Conservation (phyloP, 1,140 invertebrate species). For the Chironomus striatipennis region DNA sequence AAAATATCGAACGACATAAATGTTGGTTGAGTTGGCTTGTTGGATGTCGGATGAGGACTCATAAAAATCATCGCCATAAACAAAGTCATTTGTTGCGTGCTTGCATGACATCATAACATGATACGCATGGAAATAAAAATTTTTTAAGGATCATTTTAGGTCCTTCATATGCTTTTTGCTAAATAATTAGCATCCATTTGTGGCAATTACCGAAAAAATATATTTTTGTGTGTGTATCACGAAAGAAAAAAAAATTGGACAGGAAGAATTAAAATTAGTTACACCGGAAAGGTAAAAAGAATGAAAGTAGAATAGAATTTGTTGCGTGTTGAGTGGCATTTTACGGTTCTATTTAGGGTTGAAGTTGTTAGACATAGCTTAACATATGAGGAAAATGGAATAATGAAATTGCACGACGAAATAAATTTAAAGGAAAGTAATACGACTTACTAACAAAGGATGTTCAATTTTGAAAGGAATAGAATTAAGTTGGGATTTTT, state of each 20-base stretch:
- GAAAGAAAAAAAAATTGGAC: not conserved
- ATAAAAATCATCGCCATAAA: not conserved
- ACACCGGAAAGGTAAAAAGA: not conserved
- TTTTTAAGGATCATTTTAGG: not conserved
- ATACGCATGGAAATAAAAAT: not conserved
- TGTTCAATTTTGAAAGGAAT: too few relatives aligned
- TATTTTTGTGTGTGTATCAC: not conserved
- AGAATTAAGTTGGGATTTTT: too few relatives aligned
- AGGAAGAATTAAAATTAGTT: not conserved
- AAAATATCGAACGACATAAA: not conserved
- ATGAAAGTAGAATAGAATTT: too few relatives aligned
- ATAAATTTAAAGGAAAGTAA: too few relatives aligned
- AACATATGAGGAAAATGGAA: too few relatives aligned
- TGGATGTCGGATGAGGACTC: not conserved
- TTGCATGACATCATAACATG: not conserved
- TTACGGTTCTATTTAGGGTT: not conserved
- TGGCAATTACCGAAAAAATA: not conserved
- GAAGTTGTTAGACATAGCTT: too few relatives aligned
- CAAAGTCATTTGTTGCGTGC: not conserved
- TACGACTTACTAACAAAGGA: too few relatives aligned
- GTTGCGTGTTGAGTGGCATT: not conserved
- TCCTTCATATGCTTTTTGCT: not conserved
- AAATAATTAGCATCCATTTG: constrained; percentile 3
- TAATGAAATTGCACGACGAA: too few relatives aligned
- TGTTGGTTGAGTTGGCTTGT: not conserved